Evolutionary conservation across 2,113 vertebrate genomes (phyloP).

Genomic region (Colossoma macropomum): DNA sequence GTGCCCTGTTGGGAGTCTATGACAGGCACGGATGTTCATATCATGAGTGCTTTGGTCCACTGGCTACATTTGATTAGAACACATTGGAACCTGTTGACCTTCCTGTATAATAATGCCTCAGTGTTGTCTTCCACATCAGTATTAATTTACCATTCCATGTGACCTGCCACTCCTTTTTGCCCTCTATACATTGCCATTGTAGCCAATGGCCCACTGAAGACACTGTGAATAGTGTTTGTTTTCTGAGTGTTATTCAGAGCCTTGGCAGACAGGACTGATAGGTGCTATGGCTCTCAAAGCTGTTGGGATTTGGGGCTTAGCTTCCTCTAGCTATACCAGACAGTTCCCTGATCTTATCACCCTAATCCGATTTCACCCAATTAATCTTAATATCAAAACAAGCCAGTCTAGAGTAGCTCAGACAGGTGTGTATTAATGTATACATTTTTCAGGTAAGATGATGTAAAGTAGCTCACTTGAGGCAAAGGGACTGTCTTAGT

Average conservation of each 20-base stretch:
- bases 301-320: conserved; percentile 68
- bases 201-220: background rate
- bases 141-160: background rate
- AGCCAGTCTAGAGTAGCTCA: conserved; percentile 29
- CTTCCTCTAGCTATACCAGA: conserved; percentile 63
- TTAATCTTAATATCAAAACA: conserved; percentile 57
- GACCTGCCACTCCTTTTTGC: background rate
- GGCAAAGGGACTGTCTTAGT: too few species aligned
- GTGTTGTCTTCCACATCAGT: background rate
- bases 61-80: background rate
- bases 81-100: background rate
- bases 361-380: conserved; percentile 67
- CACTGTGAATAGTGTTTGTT: background rate
- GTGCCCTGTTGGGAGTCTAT: background rate
- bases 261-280: conserved; percentile 11
- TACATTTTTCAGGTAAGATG: background rate
- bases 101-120: conserved; percentile 5
- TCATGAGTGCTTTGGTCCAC: conserved; percentile 23
- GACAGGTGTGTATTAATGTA: background rate
- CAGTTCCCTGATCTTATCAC: conserved; percentile 59
- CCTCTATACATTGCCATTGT: background rate
- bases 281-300: conserved; percentile 57
- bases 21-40: background rate
- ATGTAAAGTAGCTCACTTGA: background rate
- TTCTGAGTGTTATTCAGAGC: background rate